Evolutionary conservation across 2,113 vertebrate genomes (phyloP).

Genomic region (Apteryx owenii): DNA sequence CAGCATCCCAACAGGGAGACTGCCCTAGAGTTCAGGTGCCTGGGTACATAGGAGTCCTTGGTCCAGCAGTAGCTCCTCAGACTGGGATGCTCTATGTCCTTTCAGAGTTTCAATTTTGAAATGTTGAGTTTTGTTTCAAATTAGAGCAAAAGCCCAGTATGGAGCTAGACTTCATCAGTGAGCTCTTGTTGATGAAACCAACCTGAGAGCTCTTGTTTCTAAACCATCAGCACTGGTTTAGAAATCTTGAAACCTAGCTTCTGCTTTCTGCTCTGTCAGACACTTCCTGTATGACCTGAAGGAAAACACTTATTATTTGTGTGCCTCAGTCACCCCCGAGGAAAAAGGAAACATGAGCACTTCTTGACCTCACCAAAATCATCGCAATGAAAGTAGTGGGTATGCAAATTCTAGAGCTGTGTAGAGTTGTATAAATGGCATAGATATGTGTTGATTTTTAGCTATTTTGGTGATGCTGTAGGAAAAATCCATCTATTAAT

Average conservation of each 20-base stretch:
- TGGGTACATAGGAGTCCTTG: too few species aligned
- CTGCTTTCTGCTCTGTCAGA: background rate
- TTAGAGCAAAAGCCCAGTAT: background rate
- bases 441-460: background rate
- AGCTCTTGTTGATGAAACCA: background rate
- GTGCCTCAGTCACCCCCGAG: background rate
- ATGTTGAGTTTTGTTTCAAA: background rate
- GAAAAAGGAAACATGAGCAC: background rate
- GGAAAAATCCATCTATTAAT: background rate
- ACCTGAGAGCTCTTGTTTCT: background rate
- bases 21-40: too few species aligned
- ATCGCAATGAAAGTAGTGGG: background rate
- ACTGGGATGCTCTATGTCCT: background rate
- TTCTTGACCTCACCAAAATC: background rate
- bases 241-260: background rate
- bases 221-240: background rate
- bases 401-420: background rate
- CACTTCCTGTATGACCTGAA: background rate
- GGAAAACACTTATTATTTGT: rapidly evolving
- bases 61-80: background rate
- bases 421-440: background rate
- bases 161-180: background rate
- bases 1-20: background rate
- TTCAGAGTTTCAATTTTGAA: background rate
- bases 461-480: background rate